These are phyloP conservation scores for Pipa parva DNA, from an alignment of 2,113 vertebrate genomes.

Conservation along the genomic window DNA sequence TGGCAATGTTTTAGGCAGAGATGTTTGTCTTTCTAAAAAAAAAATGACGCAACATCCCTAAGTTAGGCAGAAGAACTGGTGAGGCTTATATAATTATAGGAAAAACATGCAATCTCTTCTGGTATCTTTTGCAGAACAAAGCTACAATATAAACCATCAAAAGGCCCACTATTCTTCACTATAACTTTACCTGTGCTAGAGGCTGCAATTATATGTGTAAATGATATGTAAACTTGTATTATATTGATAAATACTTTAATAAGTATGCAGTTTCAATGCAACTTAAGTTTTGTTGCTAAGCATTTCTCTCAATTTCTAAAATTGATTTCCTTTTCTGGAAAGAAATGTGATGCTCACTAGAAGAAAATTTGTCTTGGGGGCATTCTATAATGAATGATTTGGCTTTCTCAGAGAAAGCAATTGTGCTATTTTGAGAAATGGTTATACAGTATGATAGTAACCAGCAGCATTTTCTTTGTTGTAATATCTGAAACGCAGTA, in stretches of 20 bases:
- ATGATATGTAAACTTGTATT: conserved; percentile 29
- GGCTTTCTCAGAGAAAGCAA: conserved; percentile 50
- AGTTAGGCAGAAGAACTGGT: no score
- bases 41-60: no score
- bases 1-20: no score
- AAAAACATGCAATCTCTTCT: no score
- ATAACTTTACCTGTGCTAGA: background rate
- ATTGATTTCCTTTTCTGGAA: conserved; percentile 54
- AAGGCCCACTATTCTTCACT: no score
- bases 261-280: conserved; percentile 18
- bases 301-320: conserved; percentile 50
- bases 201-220: conserved; percentile 10
- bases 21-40: no score
- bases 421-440: conserved; percentile 60
- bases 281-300: conserved; percentile 41
- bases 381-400: conserved; percentile 58
- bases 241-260: conserved; percentile 29
- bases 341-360: conserved; percentile 47
- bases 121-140: no score
- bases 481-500: conserved; percentile 56
- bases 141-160: no score
- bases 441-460: conserved; percentile 51
- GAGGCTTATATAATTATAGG: no score
- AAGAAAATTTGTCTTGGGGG: conserved; percentile 57
- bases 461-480: conserved; percentile 53